Evolutionary conservation across 2,888 invertebrate species (phyloP).

Genomic region (Thysanoteuthis rhombus): DNA sequence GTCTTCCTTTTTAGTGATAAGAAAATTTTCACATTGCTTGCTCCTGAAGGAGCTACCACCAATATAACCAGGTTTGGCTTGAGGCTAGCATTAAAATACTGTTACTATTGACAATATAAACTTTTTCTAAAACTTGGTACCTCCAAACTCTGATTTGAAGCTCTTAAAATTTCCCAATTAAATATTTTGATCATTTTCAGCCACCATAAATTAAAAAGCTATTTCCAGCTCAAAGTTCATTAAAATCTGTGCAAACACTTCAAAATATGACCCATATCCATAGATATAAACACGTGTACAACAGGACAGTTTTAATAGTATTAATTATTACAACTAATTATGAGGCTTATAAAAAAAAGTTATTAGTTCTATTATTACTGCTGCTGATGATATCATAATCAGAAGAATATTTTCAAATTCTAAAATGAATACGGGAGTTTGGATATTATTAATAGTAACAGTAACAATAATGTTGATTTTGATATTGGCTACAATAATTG

Average conservation of each 20-base stretch:
- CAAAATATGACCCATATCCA: not conserved
- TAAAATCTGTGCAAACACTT: not conserved
- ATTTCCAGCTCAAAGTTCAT: not conserved
- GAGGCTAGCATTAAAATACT: not conserved
- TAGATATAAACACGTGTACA: not conserved
- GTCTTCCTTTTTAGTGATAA: too few species aligned
- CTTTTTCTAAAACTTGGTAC: not conserved
- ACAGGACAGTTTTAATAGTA: not conserved
- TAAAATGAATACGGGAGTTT: not conserved
- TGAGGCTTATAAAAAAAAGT: not conserved
- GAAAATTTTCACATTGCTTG: too few species aligned
- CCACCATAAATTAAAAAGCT: not conserved
- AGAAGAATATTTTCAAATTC: not conserved
- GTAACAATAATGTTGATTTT: not conserved
- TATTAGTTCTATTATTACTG: not conserved
- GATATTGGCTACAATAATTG: not conserved
- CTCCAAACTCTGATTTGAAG: not conserved
- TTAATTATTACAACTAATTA: slow-evolving; percentile 12
- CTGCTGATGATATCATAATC: not conserved
- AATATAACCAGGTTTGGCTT: not conserved
- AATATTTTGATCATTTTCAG: not conserved
- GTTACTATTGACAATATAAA: not conserved
- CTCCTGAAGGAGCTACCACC: too few species aligned
- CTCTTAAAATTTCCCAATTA: not conserved
- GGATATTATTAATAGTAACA: not conserved